Evolutionary conservation across 2,888 invertebrate species (phyloP).

Genomic region (Carpatolechia fugitivella): DNA sequence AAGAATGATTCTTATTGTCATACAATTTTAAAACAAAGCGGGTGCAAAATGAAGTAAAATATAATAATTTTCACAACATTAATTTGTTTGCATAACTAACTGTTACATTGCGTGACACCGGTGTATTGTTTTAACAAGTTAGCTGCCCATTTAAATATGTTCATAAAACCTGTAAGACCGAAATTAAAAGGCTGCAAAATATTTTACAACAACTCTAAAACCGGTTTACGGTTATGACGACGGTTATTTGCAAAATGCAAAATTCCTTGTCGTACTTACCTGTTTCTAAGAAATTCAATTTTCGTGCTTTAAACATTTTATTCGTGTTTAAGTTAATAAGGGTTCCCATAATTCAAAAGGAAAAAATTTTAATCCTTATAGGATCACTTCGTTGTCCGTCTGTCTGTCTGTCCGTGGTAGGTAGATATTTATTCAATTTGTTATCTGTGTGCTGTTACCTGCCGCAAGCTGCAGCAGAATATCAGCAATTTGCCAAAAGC

Average conservation of each 20-base stretch:
- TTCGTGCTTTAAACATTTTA: constrained; percentile 7
- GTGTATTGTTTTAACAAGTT: background rate
- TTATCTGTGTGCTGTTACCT: too few species aligned
- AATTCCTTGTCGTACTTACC: background rate
- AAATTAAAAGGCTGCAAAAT: background rate
- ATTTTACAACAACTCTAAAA: constrained; percentile 8
- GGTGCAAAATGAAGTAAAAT: too few species aligned
- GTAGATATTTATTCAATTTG: too few species aligned
- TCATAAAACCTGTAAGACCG: background rate
- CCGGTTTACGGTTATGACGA: background rate
- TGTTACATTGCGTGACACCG: background rate
- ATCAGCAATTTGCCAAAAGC: too few species aligned
- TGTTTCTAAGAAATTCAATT: constrained; percentile 7
- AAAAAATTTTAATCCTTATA: too few species aligned
- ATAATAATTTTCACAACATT: too few species aligned
- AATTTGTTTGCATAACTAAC: background rate
- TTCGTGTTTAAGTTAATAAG: background rate
- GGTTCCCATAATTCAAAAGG: background rate
- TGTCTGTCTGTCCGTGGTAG: too few species aligned
- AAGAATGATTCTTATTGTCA: too few species aligned
- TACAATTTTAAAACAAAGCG: too few species aligned
- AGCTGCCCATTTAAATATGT: background rate
- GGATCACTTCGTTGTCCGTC: too few species aligned
- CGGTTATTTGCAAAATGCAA: background rate
- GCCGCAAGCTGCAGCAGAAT: too few species aligned